Evolutionary conservation across 1,140 invertebrate species (phyloP), one percentile per base, ranked within the genome.

Genomic region (Papilio polyxenes): DNA sequence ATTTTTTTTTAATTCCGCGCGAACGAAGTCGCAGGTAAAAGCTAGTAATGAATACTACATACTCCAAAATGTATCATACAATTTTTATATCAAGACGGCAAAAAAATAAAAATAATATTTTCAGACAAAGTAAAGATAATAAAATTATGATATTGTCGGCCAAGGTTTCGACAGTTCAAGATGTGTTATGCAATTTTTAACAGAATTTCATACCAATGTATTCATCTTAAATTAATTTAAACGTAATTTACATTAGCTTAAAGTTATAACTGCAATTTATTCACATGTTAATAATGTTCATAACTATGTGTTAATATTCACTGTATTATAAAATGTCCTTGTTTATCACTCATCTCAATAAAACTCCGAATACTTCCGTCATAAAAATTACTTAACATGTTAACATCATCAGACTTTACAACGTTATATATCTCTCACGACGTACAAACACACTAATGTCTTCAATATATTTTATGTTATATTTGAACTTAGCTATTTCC

Each of bases 371-470:
- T 31, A 65, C 62, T 65, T 65, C 62, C 62, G 62, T 65, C 62
- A 65, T 65, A 65, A 65, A 65, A 65, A 65, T 65, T 31, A 65
- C 62, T 65, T 31, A 65, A 8, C 17, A 31, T 65, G 31, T 65
- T 3, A n/a, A 59, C 51, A 53, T 53, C 56, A 65, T 65, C 9
- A 10, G 62, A 65, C 13, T 31, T 31, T 65, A 65, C 31, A 65
- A 65, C 62, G 20, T 31, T 65, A 31, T 31, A 31, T 31, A 65
- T 65, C 62, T 65, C 20, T 65, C 62, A 65, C 62, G 62, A 65
- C 62, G 17, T 65, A 62, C n/a, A 20, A 65, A 65, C 62, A 31
- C 31, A 65, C 59, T 62, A 20, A 62, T 23, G 59, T 5, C 9
- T 65, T 10, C 9, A 65, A 31, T 65, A 31, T 65, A 62, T 62